phyloP scores from a whole-genome alignment of 92 coral and sea anemone genomes.

The Pocillopora grandis region DNA sequence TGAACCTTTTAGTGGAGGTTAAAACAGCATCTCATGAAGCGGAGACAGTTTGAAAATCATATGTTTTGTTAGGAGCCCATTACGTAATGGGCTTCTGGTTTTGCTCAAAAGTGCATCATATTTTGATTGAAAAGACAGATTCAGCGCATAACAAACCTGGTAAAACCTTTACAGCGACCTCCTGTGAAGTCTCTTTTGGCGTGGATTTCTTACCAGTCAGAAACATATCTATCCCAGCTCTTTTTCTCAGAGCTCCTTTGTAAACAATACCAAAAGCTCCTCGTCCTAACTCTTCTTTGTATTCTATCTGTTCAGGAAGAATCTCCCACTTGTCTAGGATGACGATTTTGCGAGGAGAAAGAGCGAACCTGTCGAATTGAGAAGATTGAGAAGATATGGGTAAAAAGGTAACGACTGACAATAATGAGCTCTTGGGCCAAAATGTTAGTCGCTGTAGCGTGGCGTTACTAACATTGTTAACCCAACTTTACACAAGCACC shows the following conservation, averaged over 20 bases:
- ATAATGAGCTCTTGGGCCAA: neutral
- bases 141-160: neutral
- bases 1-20: no score
- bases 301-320: neutral
- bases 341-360: neutral
- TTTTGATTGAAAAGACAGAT: no score
- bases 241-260: neutral
- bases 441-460: neutral
- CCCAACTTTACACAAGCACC: no score
- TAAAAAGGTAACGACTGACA: neutral
- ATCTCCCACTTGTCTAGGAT: neutral
- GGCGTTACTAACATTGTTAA: no score
- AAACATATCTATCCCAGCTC: neutral
- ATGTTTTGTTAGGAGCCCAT: no score
- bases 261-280: slow-evolving; percentile 1
- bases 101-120: no score
- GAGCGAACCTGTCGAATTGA: neutral
- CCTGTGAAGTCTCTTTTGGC: neutral
- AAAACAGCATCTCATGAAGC: no score
- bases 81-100: no score
- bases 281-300: neutral
- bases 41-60: no score
- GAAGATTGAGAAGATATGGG: neutral
- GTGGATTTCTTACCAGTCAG: neutral
- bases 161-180: neutral